These are phyloP conservation scores for Zaprionus lachaisei DNA, from an alignment of 1,140 invertebrate species.

Conservation along the genomic window DNA sequence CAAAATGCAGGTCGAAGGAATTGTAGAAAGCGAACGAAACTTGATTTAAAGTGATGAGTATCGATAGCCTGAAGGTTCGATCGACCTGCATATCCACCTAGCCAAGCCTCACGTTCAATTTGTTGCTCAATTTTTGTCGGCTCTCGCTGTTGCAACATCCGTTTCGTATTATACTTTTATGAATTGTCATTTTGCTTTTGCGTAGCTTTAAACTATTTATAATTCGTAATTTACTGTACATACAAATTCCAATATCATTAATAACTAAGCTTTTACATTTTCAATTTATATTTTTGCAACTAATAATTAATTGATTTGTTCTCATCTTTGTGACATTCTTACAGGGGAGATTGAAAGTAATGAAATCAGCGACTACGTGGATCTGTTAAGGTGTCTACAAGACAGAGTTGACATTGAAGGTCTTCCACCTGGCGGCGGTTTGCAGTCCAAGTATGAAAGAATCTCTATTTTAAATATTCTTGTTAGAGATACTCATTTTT, in stretches of 20 bases:
- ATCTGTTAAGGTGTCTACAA: slow-evolving; percentile 75
- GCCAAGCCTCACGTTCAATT: slow-evolving; percentile 40
- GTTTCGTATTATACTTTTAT: slow-evolving; percentile 53
- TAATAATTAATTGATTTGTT: slow-evolving; percentile 13
- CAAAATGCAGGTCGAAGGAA: slow-evolving; percentile 29
- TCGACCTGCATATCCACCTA: slow-evolving; percentile 24
- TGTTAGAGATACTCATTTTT: not conserved
- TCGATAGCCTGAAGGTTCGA: not conserved
- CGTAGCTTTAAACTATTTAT: slow-evolving; percentile 61
- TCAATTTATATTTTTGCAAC: slow-evolving; percentile 1
- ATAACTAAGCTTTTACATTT: slow-evolving; percentile 2
- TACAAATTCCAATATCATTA: slow-evolving; percentile 38
- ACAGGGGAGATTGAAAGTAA: slow-evolving; percentile 75
- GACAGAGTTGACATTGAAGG: slow-evolving; percentile 77
- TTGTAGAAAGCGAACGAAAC: not conserved
- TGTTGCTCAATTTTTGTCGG: slow-evolving; percentile 46
- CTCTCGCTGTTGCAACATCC: slow-evolving; percentile 60
- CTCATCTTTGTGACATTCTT: slow-evolving; percentile 53
- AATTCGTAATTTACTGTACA: slow-evolving; percentile 67
- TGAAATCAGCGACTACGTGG: slow-evolving; percentile 67
- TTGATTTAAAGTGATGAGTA: not conserved
- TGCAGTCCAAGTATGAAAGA: slow-evolving; percentile 78
- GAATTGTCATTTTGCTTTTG: slow-evolving; percentile 65
- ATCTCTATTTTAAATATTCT: not conserved
- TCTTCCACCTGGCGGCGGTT: slow-evolving; percentile 82